Evolutionary conservation across 2,888 invertebrate genomes (phyloP).

Genomic region (Caenorhabditis sinica): DNA sequence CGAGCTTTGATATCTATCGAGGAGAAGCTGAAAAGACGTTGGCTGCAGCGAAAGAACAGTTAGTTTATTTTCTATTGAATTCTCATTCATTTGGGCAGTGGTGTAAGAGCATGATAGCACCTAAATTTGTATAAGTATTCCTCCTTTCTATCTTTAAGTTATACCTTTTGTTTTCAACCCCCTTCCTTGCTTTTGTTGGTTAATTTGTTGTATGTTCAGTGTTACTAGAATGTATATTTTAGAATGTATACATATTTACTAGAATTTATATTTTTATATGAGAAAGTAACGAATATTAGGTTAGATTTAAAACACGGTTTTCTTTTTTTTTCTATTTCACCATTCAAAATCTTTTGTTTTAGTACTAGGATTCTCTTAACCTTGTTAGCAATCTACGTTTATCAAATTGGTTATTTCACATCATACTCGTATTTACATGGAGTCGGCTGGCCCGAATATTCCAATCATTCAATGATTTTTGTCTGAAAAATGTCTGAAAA

Average conservation of each 20-base stretch:
- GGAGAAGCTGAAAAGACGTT: conserved; percentile 61
- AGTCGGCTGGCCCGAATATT: conserved; percentile 59
- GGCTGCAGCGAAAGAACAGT: conserved; percentile 53
- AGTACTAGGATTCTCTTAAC: not conserved
- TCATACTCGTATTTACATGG: not conserved
- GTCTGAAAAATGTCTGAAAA: conserved; percentile 20
- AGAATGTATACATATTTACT: not conserved
- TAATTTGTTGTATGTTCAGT: conserved; percentile 17
- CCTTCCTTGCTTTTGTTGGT: not conserved
- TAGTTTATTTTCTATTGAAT: conserved; percentile 37
- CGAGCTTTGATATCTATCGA: conserved; percentile 59
- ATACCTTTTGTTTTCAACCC: not conserved
- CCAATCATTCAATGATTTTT: conserved; percentile 8
- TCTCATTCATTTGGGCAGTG: conserved; percentile 31
- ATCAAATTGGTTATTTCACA: conserved; percentile 3
- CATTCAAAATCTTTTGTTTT: not conserved
- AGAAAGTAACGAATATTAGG: not conserved
- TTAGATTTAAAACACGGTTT: not conserved
- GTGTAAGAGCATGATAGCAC: conserved; percentile 51
- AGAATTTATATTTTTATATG: not conserved
- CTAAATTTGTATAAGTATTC: not conserved
- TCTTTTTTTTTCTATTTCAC: no score
- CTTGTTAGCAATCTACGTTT: not conserved
- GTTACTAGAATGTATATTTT: no score
- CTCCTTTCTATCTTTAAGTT: not conserved